Percentiles rank a stretch among this genome's conserved stretches.
Evolutionary conservation across 2,797 vertebrate species (phyloP).

Genomic region (Ptychadena robeensis): DNA sequence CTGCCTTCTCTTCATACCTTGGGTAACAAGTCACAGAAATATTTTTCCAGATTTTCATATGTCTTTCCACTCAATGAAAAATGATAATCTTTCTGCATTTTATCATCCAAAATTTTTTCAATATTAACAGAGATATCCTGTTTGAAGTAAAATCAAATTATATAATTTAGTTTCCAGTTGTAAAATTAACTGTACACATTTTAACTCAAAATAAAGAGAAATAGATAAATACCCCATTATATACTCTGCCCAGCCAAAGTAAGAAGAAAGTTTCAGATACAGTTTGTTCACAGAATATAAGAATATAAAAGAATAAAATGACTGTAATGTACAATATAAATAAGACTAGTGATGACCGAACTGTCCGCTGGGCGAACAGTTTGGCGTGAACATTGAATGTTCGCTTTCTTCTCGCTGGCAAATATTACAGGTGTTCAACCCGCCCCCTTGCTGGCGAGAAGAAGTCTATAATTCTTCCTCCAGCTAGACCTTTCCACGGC

Average conservation of each 20-base stretch:
- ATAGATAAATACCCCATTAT: background rate
- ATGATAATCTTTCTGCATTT: slow-evolving; percentile 69
- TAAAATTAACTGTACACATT: background rate
- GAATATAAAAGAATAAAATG: background rate
- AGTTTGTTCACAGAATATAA: background rate
- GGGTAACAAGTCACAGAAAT: slow-evolving; percentile 74
- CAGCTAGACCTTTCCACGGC: no score
- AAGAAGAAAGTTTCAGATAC: no score
- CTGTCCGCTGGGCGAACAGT: no score
- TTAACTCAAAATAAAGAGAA: background rate
- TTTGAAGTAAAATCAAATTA: background rate
- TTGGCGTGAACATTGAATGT: no score
- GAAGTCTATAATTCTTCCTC: no score
- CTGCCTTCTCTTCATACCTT: slow-evolving; percentile 68
- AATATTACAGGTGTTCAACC: no score
- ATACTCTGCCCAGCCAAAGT: background rate
- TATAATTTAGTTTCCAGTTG: background rate
- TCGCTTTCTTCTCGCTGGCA: no score
- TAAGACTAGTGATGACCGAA: no score
- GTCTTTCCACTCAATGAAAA: slow-evolving; percentile 77
- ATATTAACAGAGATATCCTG: background rate
- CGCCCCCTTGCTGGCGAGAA: no score
- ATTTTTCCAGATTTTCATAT: slow-evolving; percentile 70
- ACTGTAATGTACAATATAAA: no score
- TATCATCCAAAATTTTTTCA: slow-evolving; percentile 67